Percentiles rank a stretch among this genome's conserved stretches.
Evolutionary conservation across 2,888 invertebrate species (phyloP).

Genomic region (Amphipoea lucens): DNA sequence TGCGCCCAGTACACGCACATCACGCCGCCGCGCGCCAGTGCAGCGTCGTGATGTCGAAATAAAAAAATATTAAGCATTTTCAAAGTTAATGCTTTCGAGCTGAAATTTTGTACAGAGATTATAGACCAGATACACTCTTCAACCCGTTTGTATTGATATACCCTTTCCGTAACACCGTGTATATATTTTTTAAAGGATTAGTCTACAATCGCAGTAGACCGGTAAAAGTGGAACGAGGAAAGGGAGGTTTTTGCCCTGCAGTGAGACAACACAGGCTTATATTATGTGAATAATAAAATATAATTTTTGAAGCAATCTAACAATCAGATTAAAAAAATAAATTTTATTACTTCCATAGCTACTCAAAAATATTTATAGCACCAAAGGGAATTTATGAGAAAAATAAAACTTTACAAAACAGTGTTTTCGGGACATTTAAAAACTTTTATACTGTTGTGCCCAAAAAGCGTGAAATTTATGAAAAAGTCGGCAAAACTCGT

Average conservation of each 20-base stretch:
- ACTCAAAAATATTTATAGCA: conserved; percentile 25
- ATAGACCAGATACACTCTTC: too few species aligned
- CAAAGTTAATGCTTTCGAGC: too few species aligned
- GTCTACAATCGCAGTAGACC: background rate
- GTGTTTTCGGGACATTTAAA: conserved; percentile 52
- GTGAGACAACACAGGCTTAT: background rate
- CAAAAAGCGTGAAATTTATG: conserved; percentile 50
- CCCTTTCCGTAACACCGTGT: too few species aligned
- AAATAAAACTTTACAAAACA: conserved; percentile 41
- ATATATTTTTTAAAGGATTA: background rate
- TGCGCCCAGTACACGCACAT: too few species aligned
- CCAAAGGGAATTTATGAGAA: conserved; percentile 6
- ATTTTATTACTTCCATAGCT: background rate
- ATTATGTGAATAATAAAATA: background rate
- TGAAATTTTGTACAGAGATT: too few species aligned
- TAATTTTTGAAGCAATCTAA: background rate
- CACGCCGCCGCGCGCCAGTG: too few species aligned
- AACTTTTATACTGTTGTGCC: conserved; percentile 58
- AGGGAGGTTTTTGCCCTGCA: background rate
- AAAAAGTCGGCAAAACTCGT: conserved; percentile 59
- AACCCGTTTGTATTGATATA: too few species aligned
- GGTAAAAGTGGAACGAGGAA: background rate
- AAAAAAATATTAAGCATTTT: too few species aligned
- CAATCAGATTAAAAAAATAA: background rate
- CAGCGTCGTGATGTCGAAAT: too few species aligned